phyloP scores from a whole-genome alignment of 1,140 invertebrate species.

The Stegodyphus dumicola region DNA sequence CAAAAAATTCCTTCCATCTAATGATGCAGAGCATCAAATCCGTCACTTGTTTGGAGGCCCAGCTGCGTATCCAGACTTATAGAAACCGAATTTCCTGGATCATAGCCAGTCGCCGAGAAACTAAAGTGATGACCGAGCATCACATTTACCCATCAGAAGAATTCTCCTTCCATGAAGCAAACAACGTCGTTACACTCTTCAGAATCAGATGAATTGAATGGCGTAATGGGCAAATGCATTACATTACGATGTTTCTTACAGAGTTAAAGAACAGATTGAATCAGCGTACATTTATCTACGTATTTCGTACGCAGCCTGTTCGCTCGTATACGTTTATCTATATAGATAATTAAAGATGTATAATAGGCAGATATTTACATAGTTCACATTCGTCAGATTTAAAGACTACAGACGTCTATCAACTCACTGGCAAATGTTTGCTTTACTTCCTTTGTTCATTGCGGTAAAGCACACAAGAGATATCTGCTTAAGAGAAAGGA shows the following conservation, averaged over 20 bases:
- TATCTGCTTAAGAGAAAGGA: no score
- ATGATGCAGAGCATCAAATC: slow-evolving; percentile 22
- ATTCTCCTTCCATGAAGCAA: not conserved
- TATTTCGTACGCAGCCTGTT: no score
- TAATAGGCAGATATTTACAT: no score
- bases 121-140: slow-evolving; percentile 25
- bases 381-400: no score
- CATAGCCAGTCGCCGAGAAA: slow-evolving; percentile 19
- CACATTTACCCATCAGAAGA: slow-evolving; percentile 8
- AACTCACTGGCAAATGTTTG: no score
- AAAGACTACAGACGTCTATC: no score
- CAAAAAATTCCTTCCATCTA: not conserved
- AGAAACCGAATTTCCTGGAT: slow-evolving; percentile 4
- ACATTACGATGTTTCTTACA: slow-evolving; percentile 14
- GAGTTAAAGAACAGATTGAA: no score
- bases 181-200: not conserved
- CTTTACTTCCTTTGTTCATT: no score
- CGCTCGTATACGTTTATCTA: no score
- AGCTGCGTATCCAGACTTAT: slow-evolving; percentile 25
- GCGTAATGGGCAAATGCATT: not conserved
- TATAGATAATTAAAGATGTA: no score
- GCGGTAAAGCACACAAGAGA: no score
- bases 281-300: no score
- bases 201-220: slow-evolving; percentile 36
- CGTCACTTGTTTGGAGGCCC: slow-evolving; percentile 14